phyloP scores from a whole-genome alignment of 2,113 vertebrate species.

The Heterotilapia buettikoferi region DNA sequence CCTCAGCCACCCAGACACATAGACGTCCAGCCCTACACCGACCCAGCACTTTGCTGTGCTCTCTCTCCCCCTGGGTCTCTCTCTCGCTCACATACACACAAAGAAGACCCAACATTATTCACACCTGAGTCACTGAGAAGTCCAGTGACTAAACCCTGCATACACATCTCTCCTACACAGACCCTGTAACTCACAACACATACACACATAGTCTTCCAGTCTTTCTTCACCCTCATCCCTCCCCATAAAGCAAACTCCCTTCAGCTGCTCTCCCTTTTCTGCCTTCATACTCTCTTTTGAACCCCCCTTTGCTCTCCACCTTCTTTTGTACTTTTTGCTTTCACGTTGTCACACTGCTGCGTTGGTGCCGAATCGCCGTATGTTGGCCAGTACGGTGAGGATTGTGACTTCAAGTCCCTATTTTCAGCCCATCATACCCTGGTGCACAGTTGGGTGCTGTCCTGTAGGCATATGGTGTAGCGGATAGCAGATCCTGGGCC shows the following conservation, averaged over 20 bases:
- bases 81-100: slow-evolving; percentile 3
- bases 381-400: slow-evolving; percentile 24
- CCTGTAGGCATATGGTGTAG: slow-evolving; percentile 69
- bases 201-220: not conserved
- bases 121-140: slow-evolving; percentile 44
- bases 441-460: slow-evolving; percentile 60
- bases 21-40: slow-evolving; percentile 10
- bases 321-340: slow-evolving; percentile 4
- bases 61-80: not conserved
- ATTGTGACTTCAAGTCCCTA: slow-evolving; percentile 49
- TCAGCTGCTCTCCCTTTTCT: slow-evolving; percentile 2
- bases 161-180: slow-evolving; percentile 37
- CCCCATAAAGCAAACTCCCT: slow-evolving; percentile 1
- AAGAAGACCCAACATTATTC: slow-evolving; percentile 26
- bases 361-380: slow-evolving; percentile 7
- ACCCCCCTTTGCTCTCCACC: slow-evolving; percentile 33
- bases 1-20: slow-evolving; percentile 19
- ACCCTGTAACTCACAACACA: slow-evolving; percentile 1
- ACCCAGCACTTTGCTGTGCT: not conserved
- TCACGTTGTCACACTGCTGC: slow-evolving; percentile 21
- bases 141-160: slow-evolving; percentile 44
- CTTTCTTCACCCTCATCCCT: not conserved
- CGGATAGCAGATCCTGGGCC: slow-evolving; percentile 45
- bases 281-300: slow-evolving; percentile 39
- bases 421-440: slow-evolving; percentile 57